Evolutionary conservation across 2,797 vertebrate species (phyloP), one percentile per base, ranked within the genome.

Genomic region (Pygocentrus nattereri): DNA sequence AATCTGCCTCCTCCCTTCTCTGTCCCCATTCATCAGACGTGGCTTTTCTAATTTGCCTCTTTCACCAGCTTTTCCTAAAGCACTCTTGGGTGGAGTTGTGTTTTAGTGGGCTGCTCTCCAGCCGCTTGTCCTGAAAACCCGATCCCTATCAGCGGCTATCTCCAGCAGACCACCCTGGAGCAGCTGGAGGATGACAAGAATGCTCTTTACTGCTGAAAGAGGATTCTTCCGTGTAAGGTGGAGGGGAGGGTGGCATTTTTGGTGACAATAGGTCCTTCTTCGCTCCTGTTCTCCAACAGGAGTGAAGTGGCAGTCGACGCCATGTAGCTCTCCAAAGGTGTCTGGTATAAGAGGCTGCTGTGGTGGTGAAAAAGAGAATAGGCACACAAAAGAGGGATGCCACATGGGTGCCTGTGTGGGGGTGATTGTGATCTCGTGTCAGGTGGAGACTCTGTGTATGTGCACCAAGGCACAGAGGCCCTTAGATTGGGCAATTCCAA

Each of bases 81-180:
- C 78, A 75, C 76, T 85, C 87, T 59, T 27, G 67, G 50, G 44
- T 62, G 47, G 11, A 67, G 74, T 78, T 87, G 70, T 88, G 71
- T 80, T 82, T 82, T 71, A 77, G 85, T 88, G 30, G 88, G 90
- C 93, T 89, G 80, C 77, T 76, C 89, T 94, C 87, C 89, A 90
- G 87, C 87, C 87, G 86, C 88, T 90, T 89, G 89, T 90, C 89
- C 90, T 85, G 86, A 21, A 64, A 81, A 92, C 90, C 90, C 88
- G 93, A 94, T 95, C 91, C 87, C 82, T 93, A 94, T 95, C 92
- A 91, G 88, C 88, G 88, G 79, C 92, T 93, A 93, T 94, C 91
- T 92, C 61, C 78, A 76, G 75, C 76, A 82, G 93, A 94, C 94
- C 94, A 94, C 92, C 93, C 92, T 87, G 74, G 90, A 85, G 85